Percentiles rank a stretch among this genome's conserved stretches.
Evolutionary conservation across 2,797 vertebrate genomes (phyloP).

Genomic region (Periophthalmus magnuspinnatus): DNA sequence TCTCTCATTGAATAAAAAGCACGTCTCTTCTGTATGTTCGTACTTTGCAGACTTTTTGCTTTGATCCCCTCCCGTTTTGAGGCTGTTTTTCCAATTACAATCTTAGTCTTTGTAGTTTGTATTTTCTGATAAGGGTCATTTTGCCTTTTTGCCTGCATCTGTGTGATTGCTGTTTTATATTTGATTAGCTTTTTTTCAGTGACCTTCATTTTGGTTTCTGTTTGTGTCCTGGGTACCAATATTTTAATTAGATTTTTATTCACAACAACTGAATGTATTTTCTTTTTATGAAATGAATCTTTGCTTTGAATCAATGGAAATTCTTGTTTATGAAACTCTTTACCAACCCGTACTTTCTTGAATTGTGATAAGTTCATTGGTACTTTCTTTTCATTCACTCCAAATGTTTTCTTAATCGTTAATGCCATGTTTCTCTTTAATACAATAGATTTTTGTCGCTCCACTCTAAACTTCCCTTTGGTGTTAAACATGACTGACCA

Average conservation of each 20-base stretch:
- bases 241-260: constrained; percentile 4
- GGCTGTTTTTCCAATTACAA: neutral
- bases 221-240: constrained; percentile 17
- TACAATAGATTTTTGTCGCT: no score
- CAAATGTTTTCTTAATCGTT: neutral
- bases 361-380: neutral
- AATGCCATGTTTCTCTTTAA: neutral
- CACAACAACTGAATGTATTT: neutral
- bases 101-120: neutral
- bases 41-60: constrained; percentile 15
- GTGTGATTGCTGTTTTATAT: constrained; percentile 16
- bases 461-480: neutral
- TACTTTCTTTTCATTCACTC: constrained; percentile 1
- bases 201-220: neutral
- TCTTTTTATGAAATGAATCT: constrained; percentile 18
- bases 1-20: neutral
- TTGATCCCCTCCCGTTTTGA: constrained; percentile 15
- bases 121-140: neutral
- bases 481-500: neutral
- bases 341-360: neutral
- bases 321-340: neutral
- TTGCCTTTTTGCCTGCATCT: neutral
- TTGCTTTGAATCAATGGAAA: constrained; percentile 3
- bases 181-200: neutral
- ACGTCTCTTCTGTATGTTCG: constrained; percentile 3